Evolutionary conservation across 1,140 invertebrate species (phyloP), one percentile per base, ranked within the genome.

Genomic region (Drosophila asahinai): DNA sequence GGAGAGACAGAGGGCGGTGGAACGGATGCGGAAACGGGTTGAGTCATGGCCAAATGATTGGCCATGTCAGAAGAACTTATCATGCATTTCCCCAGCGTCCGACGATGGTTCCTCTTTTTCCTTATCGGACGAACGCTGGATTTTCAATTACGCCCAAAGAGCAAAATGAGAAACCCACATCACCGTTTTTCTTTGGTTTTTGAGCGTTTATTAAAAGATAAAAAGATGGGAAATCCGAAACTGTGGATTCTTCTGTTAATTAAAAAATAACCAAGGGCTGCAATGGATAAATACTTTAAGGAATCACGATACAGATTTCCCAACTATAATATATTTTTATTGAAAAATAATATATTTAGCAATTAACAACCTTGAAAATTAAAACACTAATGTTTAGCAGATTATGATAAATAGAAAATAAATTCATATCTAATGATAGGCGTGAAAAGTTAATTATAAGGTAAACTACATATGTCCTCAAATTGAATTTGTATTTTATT

Each of bases 41-140:
- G 43, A 64, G 33, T 48, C 58, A 52, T 68, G 54, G 49, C 72
- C 66, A 87, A 83, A 86, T 86, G 83, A 89, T 86, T 86, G 83
- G 84, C 83, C 73, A 48, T 83, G 83, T 86, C 83, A 86, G 84
- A 80, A 75, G 86, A 83, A 86, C 80, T 89, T 86, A 89, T 86
- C 83, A 83, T 74, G 83, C 79, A 77, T 83, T 81, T 68, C 47
- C 57, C 47, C 43, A 59, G 52, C 47, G 62, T 80, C 59, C 66
- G 71, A 68, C 58, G 66, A 70, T 73, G 52, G 45, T 43, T 43
- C 43, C 43, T 17, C 33, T 51, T 73, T 57, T 36, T 17, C 38
- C 67, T 73, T 83, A 89, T 87, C 83, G 76, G 51, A 66, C 48
- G 58, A 48, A 54, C 43, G 59, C 64, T 74, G 72, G 48, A 80